These are phyloP conservation scores for Triplophysa siluroides DNA, from an alignment of 2,113 vertebrate species.

Conservation along the genomic window DNA sequence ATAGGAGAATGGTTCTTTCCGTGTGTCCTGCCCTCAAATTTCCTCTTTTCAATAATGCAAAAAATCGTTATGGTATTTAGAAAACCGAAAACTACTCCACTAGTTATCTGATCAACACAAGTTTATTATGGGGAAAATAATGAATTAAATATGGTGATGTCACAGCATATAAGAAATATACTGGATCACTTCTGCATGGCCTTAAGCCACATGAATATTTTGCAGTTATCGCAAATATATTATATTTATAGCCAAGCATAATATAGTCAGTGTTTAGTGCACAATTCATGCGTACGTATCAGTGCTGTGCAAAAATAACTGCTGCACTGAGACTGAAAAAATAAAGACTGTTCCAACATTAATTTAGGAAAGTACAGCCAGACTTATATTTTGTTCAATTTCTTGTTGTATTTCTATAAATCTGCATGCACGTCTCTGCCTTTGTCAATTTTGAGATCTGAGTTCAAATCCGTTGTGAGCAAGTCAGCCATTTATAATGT, in stretches of 20 bases:
- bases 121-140: neutral
- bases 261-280: neutral
- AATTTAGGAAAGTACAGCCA: neutral
- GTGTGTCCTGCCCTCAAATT: too few species aligned
- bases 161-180: too few species aligned
- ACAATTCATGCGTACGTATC: constrained; percentile 14
- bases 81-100: neutral
- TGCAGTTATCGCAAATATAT: neutral
- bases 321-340: too few species aligned
- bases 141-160: neutral
- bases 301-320: constrained; percentile 25
- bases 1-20: neutral
- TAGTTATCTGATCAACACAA: neutral
- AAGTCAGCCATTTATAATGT: neutral
- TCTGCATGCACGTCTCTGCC: neutral
- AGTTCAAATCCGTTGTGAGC: neutral
- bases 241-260: neutral
- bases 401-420: neutral
- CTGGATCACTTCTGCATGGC: neutral
- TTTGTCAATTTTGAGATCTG: neutral
- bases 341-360: neutral
- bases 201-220: neutral
- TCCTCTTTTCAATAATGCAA: too few species aligned
- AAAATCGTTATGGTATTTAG: too few species aligned
- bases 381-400: neutral